Evolutionary conservation across 2,888 invertebrate species (phyloP).

Genomic region (Euclidia mi): DNA sequence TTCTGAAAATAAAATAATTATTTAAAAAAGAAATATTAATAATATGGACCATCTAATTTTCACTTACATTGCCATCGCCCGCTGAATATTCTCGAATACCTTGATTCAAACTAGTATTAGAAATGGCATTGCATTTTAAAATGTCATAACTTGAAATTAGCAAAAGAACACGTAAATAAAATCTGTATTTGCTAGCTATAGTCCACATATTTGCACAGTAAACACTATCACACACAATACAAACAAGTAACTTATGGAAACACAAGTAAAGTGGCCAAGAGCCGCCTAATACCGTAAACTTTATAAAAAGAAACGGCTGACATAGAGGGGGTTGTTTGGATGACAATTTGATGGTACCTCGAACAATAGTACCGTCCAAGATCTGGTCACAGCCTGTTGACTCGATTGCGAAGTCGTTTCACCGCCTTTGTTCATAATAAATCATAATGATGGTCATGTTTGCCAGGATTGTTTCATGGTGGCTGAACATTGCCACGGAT

Average conservation of each 20-base stretch:
- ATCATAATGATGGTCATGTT: constrained; percentile 79
- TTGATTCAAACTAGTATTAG: constrained; percentile 74
- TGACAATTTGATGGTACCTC: constrained; percentile 82
- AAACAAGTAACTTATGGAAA: constrained; percentile 40
- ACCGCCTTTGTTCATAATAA: constrained; percentile 80
- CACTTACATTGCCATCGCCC: constrained; percentile 70
- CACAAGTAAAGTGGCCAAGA: constrained; percentile 56
- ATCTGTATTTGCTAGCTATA: constrained; percentile 21
- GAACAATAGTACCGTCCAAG: constrained; percentile 82
- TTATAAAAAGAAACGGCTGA: constrained; percentile 75
- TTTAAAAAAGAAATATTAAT: not conserved
- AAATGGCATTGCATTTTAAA: constrained; percentile 51
- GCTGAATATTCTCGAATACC: constrained; percentile 74
- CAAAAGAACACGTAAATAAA: constrained; percentile 31
- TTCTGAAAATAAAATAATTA: constrained; percentile 71
- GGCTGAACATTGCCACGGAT: constrained; percentile 66
- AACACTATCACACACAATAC: constrained; percentile 38
- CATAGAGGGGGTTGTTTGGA: constrained; percentile 74
- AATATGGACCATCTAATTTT: not conserved
- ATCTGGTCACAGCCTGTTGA: constrained; percentile 82
- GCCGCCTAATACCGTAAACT: constrained; percentile 64
- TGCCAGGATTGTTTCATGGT: constrained; percentile 78
- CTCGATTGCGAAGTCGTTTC: constrained; percentile 83
- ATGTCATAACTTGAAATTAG: constrained; percentile 36
- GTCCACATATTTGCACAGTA: constrained; percentile 51